Base-by-base conservation (phyloP, 2,797 vertebrate species). In the Simalia tracyae region DNA sequence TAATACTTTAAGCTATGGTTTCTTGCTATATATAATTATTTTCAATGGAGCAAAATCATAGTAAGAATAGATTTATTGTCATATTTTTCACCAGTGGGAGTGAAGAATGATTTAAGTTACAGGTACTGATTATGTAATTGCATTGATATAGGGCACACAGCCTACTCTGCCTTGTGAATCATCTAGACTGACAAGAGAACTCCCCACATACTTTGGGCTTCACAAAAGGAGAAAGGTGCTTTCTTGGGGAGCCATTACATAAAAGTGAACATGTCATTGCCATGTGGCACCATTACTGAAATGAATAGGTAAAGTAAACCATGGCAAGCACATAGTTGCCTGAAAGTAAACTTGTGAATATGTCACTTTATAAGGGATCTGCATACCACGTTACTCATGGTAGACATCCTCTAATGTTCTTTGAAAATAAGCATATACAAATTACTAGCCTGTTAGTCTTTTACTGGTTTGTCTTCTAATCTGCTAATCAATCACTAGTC, bases 41-140 rank as follows among this genome's bases (percentile, higher is more conserved):
- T 97, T 96, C 94, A 97, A 94, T 94, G 95, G 94, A 95, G 96
- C 96, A 97, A 97, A 96, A 95, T 96, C 94, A 89, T 95, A 96
- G 94, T 91, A 94, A 96, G 97, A 97, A 97, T 97, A 96, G 95
- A 87, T 97, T 97, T 97, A 97, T 97, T 98, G 97, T 97, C 97
- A 96, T 96, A 97, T 97, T 97, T 91, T 97, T 97, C 95, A 94
- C 96, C 95, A 96, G 97, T 97, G 97, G 97, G 97, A 97, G 97
- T 97, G 94, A 95, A 93, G 97, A 97, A 92, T 96, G 96, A 98
- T 97, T 97, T 98, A 97, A 97, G 96, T 97, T 98, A 97, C 97
- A 97, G 97, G 97, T 97, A 97, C 97, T 97, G 97, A 98, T 98
- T 98, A 97, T 97, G 96, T 97, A 97, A 97, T 97, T 97, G 96